These are phyloP conservation scores for Lamproptera curius DNA, from an alignment of 2,888 invertebrate genomes.

Conservation along the genomic window DNA sequence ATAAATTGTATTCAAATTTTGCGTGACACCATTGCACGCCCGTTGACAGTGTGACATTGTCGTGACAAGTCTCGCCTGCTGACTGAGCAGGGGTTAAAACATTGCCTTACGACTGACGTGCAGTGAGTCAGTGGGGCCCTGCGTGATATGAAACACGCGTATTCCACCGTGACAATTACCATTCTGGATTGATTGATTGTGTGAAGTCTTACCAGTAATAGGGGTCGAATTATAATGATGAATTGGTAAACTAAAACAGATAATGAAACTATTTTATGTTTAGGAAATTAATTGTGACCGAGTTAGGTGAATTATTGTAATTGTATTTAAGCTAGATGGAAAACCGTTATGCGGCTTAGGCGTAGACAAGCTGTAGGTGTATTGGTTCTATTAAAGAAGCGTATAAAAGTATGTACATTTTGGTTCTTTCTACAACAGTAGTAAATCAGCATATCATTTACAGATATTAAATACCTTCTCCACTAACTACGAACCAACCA, in stretches of 20 bases:
- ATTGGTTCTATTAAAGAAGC: too few species aligned
- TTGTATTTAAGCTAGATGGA: too few species aligned
- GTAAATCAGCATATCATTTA: too few species aligned
- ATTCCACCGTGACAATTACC: conserved; percentile 48
- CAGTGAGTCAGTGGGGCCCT: conserved; percentile 42
- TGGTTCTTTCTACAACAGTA: too few species aligned
- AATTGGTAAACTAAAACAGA: background rate
- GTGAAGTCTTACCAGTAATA: conserved; percentile 29
- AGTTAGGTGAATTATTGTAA: too few species aligned
- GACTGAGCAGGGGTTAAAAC: conserved; percentile 42
- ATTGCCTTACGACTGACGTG: conserved; percentile 33
- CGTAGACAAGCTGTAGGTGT: too few species aligned
- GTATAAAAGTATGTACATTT: too few species aligned
- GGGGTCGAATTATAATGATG: conserved; percentile 6
- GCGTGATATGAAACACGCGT: conserved; percentile 50
- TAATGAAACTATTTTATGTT: too few species aligned
- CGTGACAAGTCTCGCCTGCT: conserved; percentile 49
- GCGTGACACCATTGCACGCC: conserved; percentile 50
- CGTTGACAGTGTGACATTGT: conserved; percentile 50
- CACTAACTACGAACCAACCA: too few species aligned
- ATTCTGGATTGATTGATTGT: conserved; percentile 52
- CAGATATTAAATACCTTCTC: too few species aligned
- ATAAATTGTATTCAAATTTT: conserved; percentile 61
- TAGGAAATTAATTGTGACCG: too few species aligned
- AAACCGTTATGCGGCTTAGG: too few species aligned